phyloP scores from a whole-genome alignment of 2,888 invertebrate species.

The Augochlorella aurata region DNA sequence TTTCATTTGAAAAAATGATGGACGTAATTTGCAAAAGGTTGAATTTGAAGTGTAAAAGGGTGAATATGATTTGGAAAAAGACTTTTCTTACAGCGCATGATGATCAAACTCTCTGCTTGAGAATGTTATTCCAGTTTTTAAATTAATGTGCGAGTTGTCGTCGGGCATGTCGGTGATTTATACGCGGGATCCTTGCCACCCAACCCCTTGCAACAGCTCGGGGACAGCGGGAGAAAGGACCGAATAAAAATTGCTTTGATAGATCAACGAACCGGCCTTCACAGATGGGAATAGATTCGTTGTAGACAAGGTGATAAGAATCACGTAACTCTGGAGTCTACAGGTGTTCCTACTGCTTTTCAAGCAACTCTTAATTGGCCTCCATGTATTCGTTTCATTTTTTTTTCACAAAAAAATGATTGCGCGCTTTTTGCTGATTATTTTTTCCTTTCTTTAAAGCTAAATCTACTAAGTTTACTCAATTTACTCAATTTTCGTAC shows the following conservation, averaged over 20 bases:
- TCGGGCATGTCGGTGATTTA: conserved; percentile 44
- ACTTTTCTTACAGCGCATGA: background rate
- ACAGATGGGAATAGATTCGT: conserved; percentile 1
- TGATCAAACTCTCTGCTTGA: conserved; percentile 46
- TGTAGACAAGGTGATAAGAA: conserved; percentile 8
- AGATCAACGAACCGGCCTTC: conserved; percentile 33
- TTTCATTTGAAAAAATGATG: too few relatives aligned
- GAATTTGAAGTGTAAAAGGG: too few relatives aligned
- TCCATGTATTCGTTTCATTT: background rate
- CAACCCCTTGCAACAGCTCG: background rate
- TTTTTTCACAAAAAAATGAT: background rate
- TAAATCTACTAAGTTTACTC: too few relatives aligned
- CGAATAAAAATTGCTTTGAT: conserved; percentile 45
- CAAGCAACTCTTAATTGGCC: background rate
- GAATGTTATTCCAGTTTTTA: conserved; percentile 51
- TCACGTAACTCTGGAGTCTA: conserved; percentile 13
- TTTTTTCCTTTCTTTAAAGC: too few relatives aligned
- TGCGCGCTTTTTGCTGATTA: background rate
- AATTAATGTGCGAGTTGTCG: conserved; percentile 49
- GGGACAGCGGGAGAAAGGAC: background rate
- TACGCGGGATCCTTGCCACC: conserved; percentile 1
- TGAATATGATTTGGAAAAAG: too few relatives aligned
- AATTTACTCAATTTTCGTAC: too few relatives aligned
- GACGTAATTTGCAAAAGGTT: too few relatives aligned
- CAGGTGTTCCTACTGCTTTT: background rate